These are phyloP conservation scores for Coleophora flavipennella DNA, from an alignment of 2,888 invertebrate species.

Conservation along the genomic window DNA sequence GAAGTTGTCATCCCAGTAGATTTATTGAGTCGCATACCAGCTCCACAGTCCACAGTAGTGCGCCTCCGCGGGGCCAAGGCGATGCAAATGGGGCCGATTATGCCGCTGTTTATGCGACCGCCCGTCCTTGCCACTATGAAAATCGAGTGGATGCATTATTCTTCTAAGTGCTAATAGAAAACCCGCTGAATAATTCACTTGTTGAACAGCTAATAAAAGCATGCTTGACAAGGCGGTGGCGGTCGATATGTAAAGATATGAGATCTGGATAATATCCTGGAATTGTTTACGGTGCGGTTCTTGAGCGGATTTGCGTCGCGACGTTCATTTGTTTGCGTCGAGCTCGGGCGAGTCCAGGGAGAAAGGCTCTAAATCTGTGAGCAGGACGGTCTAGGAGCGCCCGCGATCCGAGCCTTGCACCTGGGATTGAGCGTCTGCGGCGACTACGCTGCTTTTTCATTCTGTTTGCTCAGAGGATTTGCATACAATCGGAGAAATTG, in stretches of 20 bases:
- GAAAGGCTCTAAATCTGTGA: constrained; percentile 1
- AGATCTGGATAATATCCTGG: constrained; percentile 44
- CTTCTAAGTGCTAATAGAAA: constrained; percentile 61
- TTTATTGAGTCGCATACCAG: constrained; percentile 9
- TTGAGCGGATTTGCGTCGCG: constrained; percentile 34
- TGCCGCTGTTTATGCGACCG: constrained; percentile 34
- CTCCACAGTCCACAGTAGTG: too few species aligned
- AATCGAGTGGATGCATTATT: constrained; percentile 57
- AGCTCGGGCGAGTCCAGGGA: constrained; percentile 33
- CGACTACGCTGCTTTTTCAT: constrained; percentile 58
- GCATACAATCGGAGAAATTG: constrained; percentile 69
- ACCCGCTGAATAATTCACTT: constrained; percentile 59
- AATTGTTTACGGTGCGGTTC: constrained; percentile 43
- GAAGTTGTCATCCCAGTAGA: neutral
- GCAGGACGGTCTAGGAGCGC: neutral
- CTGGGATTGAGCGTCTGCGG: constrained; percentile 54
- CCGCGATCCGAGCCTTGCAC: constrained; percentile 33
- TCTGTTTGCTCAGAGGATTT: constrained; percentile 65
- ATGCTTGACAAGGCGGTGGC: constrained; percentile 48
- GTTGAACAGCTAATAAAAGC: constrained; percentile 54
- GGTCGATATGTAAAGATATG: constrained; percentile 58
- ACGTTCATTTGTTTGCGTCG: constrained; percentile 36
- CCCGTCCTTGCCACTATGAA: constrained; percentile 39
- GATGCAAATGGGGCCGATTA: constrained; percentile 34
- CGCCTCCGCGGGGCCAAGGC: constrained; percentile 32